These are phyloP conservation scores for Thalpophila matura DNA, from an alignment of 2,888 invertebrate species.

Conservation along the genomic window DNA sequence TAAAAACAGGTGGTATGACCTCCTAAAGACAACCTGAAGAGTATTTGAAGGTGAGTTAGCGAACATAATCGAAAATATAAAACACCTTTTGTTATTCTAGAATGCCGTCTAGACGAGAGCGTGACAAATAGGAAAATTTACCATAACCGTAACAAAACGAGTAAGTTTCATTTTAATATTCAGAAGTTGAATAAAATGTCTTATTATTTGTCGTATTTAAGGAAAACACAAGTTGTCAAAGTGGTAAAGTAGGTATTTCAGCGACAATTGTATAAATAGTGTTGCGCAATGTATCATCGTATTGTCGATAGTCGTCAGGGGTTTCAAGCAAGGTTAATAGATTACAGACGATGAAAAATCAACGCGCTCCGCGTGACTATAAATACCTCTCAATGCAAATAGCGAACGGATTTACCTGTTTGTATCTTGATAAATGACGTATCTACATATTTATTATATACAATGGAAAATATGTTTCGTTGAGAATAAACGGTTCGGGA, in stretches of 20 bases:
- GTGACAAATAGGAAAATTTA: constrained; percentile 44
- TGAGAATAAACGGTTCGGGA: constrained; percentile 39
- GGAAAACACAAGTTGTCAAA: constrained; percentile 41
- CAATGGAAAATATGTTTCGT: constrained; percentile 44
- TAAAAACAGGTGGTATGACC: constrained; percentile 63
- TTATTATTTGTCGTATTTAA: constrained; percentile 31
- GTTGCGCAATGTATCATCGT: constrained; percentile 77
- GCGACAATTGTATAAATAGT: constrained; percentile 75
- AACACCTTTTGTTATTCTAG: constrained; percentile 57
- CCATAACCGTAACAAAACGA: constrained; percentile 34
- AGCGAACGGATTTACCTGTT: constrained; percentile 60
- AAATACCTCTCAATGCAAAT: constrained; percentile 64
- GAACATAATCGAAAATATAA: constrained; percentile 58
- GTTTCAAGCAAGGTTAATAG: constrained; percentile 78
- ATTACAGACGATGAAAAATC: constrained; percentile 73
- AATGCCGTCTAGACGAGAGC: constrained; percentile 59
- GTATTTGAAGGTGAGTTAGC: constrained; percentile 76
- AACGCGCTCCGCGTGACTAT: constrained; percentile 66
- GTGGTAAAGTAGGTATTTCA: constrained; percentile 55
- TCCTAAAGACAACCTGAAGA: constrained; percentile 65
- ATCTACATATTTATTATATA: constrained; percentile 44
- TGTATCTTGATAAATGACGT: constrained; percentile 49
- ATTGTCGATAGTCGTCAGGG: constrained; percentile 69
- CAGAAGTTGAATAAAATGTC: constrained; percentile 15
- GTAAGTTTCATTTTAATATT: constrained; percentile 30